Evolutionary conservation across 2,113 vertebrate species (phyloP), one percentile per base, ranked within the genome.

Genomic region (Herpetotheres cachinnans): DNA sequence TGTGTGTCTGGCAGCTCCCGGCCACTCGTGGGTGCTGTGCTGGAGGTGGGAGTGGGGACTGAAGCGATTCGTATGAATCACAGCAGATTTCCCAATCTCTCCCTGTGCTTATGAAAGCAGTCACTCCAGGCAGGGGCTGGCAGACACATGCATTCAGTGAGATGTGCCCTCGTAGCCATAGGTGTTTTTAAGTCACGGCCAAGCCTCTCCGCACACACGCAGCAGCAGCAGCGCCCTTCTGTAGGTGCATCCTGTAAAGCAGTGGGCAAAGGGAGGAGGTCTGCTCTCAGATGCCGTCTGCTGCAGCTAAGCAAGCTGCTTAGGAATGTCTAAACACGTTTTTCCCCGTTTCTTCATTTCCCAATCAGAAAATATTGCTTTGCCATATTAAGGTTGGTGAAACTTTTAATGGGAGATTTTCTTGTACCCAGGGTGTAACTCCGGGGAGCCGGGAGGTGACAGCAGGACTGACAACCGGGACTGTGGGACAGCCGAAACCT

Each of bases 121-220:
- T 7, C 6, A 3, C 25, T 56, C 2, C 78, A 3, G 67, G 86
- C 86, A 38, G 40, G 55, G 59, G 93, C 90, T 59, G 86, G 72
- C 82, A 65, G 72, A 13, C 62, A 27, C 36, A 3, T 1, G 21
- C 3, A 2, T 6, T 8, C 26, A 0, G 34, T 0, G 54, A 27
- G 86, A 63, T 3, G 63, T 3, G 74, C 32, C 44, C 78, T 32
- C 7, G 8, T 18, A 4, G 1, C 40, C 47, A 7, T 2, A 2
- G 55, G 5, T 5, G 54, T 17, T 38, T 3, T 42, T 7, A 4
- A 3, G 54, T 6, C 56, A 1, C 4, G 11, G 17, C 46, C 78
- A 3, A 25, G 32, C 36, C 42, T 32, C 44, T 5, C 73, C 0
- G 30, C 61, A 0, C 59, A 4, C 24, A 7, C 2, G 6, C 63